These are phyloP conservation scores for Eristalis pertinax DNA, from an alignment of 2,888 invertebrate species.

Conservation along the genomic window DNA sequence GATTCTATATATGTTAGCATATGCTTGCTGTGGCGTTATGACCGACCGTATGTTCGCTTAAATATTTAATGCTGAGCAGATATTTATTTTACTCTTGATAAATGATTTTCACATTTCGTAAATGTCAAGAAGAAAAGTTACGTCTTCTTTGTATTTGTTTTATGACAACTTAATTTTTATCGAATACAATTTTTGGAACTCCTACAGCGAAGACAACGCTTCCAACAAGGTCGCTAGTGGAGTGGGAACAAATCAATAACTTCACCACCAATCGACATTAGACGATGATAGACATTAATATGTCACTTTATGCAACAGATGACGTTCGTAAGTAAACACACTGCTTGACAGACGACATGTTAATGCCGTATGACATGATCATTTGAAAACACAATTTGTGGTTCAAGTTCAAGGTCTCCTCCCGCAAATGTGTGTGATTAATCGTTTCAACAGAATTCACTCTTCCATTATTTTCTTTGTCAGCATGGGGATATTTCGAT, in stretches of 20 bases:
- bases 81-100: constrained; percentile 40
- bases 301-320: background rate
- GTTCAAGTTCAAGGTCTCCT: background rate
- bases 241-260: background rate
- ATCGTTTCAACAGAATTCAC: background rate
- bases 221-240: too few relatives aligned
- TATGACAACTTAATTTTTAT: constrained; percentile 1
- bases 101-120: constrained; percentile 40
- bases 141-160: background rate
- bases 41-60: constrained; percentile 18
- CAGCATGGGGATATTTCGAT: too few relatives aligned
- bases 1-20: too few relatives aligned
- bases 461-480: background rate
- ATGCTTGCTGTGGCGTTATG: background rate
- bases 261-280: background rate
- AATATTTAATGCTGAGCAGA: constrained; percentile 39
- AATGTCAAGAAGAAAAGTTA: background rate
- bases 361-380: background rate
- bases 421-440: too few relatives aligned
- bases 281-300: background rate
- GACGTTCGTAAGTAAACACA: background rate
- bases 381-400: background rate
- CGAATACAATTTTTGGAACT: background rate
- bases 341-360: background rate
- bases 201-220: background rate